Evolutionary conservation across 30 jellyfish, hydroid and myxozoan genomes (phyloP).

Genomic region (Aurelia aurita): DNA sequence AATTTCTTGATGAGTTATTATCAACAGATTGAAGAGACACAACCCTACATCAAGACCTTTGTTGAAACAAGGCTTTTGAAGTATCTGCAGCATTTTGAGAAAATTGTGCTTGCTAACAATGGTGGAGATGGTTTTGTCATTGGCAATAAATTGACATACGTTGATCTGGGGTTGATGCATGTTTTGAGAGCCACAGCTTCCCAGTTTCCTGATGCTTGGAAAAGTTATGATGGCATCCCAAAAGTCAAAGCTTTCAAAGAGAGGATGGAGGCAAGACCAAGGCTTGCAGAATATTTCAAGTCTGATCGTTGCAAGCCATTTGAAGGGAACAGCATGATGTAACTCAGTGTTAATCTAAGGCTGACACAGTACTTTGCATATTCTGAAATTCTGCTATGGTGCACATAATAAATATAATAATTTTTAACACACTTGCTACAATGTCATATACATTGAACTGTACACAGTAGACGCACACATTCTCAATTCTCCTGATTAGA

Average conservation of each 20-base stretch:
- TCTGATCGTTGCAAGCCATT: conserved; percentile 73
- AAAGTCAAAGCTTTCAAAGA: conserved; percentile 70
- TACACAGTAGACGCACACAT: no score
- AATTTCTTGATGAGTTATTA: conserved; percentile 19
- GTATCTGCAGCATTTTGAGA: conserved; percentile 54
- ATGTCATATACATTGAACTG: no score
- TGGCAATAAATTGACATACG: conserved; percentile 65
- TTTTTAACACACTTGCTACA: no score
- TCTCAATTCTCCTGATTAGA: no score
- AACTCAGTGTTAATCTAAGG: not conserved
- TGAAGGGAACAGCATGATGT: conserved; percentile 83
- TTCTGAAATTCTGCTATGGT: no score
- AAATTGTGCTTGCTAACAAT: conserved; percentile 7
- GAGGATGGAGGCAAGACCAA: conserved; percentile 68
- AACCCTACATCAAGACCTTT: conserved; percentile 61
- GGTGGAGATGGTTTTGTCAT: conserved; percentile 62
- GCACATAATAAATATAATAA: no score
- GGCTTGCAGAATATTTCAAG: conserved; percentile 62
- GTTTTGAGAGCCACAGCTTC: conserved; percentile 69
- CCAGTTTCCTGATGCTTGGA: conserved; percentile 75
- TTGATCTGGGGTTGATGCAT: conserved; percentile 74
- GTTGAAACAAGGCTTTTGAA: conserved; percentile 33
- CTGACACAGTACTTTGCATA: no score
- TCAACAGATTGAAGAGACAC: conserved; percentile 53
- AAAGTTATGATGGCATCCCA: conserved; percentile 39